Evolutionary conservation across 2,888 invertebrate species (phyloP).

Genomic region (Colletes collaris): DNA sequence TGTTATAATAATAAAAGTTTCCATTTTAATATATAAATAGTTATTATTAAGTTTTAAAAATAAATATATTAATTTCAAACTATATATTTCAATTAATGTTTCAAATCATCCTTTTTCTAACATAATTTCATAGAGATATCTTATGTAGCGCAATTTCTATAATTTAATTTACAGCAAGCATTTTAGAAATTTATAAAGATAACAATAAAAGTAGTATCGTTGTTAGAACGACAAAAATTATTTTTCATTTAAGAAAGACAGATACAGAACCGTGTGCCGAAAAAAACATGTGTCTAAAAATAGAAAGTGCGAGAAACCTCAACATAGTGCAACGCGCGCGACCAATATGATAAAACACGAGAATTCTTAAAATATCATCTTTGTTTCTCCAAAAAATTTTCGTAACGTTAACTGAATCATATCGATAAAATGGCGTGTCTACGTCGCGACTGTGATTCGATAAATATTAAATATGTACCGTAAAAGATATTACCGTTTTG

Average conservation of each 20-base stretch:
- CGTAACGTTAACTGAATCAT: neutral
- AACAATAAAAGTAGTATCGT: neutral
- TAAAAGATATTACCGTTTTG: neutral
- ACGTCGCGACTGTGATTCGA: neutral
- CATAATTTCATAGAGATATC: neutral
- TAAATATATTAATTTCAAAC: too few relatives aligned
- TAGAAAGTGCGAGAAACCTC: slow-evolving; percentile 60
- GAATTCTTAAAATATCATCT: slow-evolving; percentile 52
- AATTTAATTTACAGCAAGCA: neutral
- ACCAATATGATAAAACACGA: slow-evolving; percentile 50
- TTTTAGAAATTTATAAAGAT: neutral
- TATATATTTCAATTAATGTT: too few relatives aligned
- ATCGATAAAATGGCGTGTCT: neutral
- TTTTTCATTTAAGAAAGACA: slow-evolving; percentile 18
- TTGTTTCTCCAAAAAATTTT: slow-evolving; percentile 4
- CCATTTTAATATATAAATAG: too few relatives aligned
- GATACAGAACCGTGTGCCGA: slow-evolving; percentile 40
- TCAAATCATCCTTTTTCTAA: neutral
- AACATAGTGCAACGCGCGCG: slow-evolving; percentile 60
- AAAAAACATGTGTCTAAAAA: slow-evolving; percentile 66
- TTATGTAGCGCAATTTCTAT: neutral
- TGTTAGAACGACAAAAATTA: neutral
- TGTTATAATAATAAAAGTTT: too few relatives aligned
- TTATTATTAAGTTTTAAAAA: too few relatives aligned
- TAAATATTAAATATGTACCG: neutral